These are phyloP conservation scores for Agrilus planipennis DNA, from an alignment of 1,140 invertebrate genomes.

Conservation along the genomic window DNA sequence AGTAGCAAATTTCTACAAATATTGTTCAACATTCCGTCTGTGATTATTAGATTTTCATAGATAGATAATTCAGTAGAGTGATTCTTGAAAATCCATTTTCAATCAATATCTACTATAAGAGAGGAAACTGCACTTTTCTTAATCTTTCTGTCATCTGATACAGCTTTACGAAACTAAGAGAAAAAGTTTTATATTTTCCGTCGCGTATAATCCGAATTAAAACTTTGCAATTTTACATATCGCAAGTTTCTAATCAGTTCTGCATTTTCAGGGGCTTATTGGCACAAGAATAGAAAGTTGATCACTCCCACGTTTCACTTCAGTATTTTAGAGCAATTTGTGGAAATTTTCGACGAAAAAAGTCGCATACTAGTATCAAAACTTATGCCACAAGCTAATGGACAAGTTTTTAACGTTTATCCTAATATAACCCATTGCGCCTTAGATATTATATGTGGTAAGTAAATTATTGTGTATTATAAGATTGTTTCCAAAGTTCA, in stretches of 20 bases:
- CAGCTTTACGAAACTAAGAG: background rate
- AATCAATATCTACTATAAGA: too few species aligned
- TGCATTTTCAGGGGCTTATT: constrained; percentile 39
- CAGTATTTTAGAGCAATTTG: constrained; percentile 73
- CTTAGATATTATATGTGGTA: constrained; percentile 66
- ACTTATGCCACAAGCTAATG: constrained; percentile 45
- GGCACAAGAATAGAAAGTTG: constrained; percentile 64
- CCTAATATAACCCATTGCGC: constrained; percentile 62
- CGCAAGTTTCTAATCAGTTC: too few species aligned
- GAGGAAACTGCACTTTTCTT: background rate
- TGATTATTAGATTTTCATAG: too few species aligned
- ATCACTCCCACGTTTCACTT: constrained; percentile 88
- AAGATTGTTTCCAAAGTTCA: too few species aligned
- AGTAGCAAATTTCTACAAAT: too few species aligned
- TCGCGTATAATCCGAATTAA: too few species aligned
- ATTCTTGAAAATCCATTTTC: too few species aligned
- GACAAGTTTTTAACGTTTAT: constrained; percentile 57
- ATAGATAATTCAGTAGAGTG: too few species aligned
- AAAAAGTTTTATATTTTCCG: constrained; percentile 1
- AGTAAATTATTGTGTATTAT: too few species aligned
- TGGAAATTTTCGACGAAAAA: constrained; percentile 72
- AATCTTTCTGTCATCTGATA: background rate
- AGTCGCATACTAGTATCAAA: constrained; percentile 51
- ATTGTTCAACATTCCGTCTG: too few species aligned
- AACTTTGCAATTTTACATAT: too few species aligned